Percentiles rank a stretch among this genome's conserved stretches.
phyloP scores from a whole-genome alignment of 37 sponge, comb jelly and placozoan genomes.

The Cladorhizidae sp. region DNA sequence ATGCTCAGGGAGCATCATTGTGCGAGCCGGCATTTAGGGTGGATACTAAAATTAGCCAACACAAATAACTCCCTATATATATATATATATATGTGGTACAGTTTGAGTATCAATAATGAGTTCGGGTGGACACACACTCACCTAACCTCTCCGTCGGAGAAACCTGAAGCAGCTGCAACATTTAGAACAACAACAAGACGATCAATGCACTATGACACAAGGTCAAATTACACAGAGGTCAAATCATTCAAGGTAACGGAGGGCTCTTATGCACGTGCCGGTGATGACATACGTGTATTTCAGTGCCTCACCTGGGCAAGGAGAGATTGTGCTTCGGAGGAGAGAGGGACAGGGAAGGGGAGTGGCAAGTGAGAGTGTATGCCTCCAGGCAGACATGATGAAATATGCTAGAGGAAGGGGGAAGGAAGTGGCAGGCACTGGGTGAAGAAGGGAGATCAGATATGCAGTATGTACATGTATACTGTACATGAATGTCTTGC shows the following conservation, averaged over 20 bases:
- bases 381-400: slow-evolving; percentile 76
- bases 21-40: neutral
- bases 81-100: no score
- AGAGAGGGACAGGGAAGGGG: slow-evolving; percentile 52
- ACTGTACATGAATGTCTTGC: no score
- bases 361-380: slow-evolving; percentile 70
- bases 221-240: no score
- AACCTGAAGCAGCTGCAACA: slow-evolving; percentile 74
- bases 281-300: no score
- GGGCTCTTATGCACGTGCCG: no score
- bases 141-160: slow-evolving; percentile 77
- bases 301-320: slow-evolving; percentile 43
- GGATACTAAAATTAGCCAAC: neutral
- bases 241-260: no score
- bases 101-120: no score
- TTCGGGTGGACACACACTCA: slow-evolving; percentile 39
- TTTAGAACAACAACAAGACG: slow-evolving; percentile 1
- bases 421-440: no score
- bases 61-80: neutral
- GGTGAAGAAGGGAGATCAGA: no score
- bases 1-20: neutral
- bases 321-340: slow-evolving; percentile 69
- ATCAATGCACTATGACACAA: neutral
- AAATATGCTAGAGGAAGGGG: slow-evolving; percentile 34
- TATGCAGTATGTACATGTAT: no score